Conservation (phyloP, 2,113 vertebrate species). For the Mobula hypostoma region DNA sequence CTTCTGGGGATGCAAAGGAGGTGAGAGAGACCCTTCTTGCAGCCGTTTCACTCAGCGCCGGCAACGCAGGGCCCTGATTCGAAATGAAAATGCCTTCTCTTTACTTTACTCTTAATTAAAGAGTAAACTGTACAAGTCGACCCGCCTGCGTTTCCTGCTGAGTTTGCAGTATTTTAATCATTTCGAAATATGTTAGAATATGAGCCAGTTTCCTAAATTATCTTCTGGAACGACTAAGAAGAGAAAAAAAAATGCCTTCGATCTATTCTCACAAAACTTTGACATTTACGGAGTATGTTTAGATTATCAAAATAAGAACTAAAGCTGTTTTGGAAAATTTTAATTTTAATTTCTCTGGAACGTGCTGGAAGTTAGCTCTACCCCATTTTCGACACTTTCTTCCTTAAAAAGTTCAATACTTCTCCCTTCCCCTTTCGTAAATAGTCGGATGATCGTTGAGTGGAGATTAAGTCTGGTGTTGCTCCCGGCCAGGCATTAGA, state of each 20-base stretch:
- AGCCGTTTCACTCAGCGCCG: not conserved
- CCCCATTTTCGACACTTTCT: not conserved
- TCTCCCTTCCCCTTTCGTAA: not conserved
- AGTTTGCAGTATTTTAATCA: not conserved
- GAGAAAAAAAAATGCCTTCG: too few relatives aligned
- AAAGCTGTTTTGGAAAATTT: not conserved
- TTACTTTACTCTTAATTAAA: slow-evolving; percentile 1
- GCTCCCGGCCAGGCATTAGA: not conserved
- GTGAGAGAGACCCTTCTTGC: not conserved
- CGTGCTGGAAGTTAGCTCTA: not conserved
- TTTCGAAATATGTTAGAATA: not conserved
- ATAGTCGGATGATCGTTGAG: too few relatives aligned
- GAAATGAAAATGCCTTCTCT: not conserved
- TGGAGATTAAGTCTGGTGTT: not conserved
- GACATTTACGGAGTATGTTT: too few relatives aligned
- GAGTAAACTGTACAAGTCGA: not conserved
- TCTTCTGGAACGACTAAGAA: not conserved
- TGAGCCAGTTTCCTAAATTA: not conserved
- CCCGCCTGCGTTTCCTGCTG: not conserved
- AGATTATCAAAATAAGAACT: not conserved
- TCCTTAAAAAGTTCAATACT: not conserved
- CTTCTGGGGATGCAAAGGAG: too few relatives aligned
- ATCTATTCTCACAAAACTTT: not conserved
- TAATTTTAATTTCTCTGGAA: not conserved
- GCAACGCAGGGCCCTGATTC: not conserved